Percentiles rank a stretch among this genome's conserved stretches.
phyloP scores from a whole-genome alignment of 2,797 vertebrate species.

The Artibeus lituratus region DNA sequence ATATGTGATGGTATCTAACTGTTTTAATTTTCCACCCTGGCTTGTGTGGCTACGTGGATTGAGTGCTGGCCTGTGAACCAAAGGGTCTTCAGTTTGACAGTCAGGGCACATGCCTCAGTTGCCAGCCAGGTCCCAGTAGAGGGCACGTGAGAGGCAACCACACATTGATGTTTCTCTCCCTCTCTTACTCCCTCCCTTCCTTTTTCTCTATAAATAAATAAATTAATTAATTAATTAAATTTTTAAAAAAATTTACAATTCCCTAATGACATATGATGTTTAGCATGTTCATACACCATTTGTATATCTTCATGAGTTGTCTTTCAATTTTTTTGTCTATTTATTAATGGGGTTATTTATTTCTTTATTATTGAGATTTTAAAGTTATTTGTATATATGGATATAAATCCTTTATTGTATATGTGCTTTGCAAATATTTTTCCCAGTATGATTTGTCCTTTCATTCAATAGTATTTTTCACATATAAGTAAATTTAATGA shows the following conservation, averaged over 20 bases:
- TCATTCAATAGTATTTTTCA: neutral
- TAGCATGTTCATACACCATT: neutral
- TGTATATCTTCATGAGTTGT: neutral
- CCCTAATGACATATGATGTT: neutral
- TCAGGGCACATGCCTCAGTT: no score
- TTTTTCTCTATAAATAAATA: no score
- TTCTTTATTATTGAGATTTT: neutral
- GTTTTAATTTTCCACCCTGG: neutral
- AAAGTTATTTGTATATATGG: neutral
- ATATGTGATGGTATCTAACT: neutral
- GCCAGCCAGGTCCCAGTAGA: no score
- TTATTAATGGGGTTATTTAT: neutral
- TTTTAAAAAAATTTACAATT: neutral
- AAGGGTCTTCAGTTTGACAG: no score
- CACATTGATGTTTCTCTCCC: no score
- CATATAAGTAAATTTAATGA: neutral
- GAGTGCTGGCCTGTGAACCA: no score
- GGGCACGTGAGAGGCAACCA: no score
- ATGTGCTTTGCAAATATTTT: neutral
- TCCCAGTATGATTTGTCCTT: neutral
- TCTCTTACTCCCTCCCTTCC: no score
- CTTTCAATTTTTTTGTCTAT: neutral
- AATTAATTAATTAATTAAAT: no score
- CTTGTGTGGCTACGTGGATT: no score
- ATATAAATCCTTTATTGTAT: neutral